Base-by-base conservation (phyloP, 2,888 invertebrate genomes). In the Drepana falcataria region DNA sequence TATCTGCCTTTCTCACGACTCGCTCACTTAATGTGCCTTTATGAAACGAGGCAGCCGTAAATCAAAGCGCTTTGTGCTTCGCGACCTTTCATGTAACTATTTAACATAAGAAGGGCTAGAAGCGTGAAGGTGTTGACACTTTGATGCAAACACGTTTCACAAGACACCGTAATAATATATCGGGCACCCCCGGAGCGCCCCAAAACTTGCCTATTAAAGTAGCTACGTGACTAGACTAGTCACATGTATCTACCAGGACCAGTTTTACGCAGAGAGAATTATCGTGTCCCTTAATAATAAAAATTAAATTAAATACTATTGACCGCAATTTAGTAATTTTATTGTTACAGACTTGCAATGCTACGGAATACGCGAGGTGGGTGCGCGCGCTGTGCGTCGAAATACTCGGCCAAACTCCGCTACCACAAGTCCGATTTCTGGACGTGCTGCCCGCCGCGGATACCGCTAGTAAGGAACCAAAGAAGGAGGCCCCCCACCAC, bases 301-400 rank as follows among this genome's bases (percentile, higher is more conserved):
- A n/a, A n/a, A n/a, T n/a, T n/a, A 59, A 65, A 58, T 69, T 59
- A 21, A 21, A 21, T 21, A 58, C 55, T 48, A 47, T 48, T 57
- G 35, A 51, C 54, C 63, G 63, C 66, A 66, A 72, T 67, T 65
- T 64, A 65, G 49, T 54, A 56, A 59, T 71, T 21, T 21, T 21
- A 65, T 87, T 82, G 82, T 93, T 93, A 54, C 92, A 95, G 95
- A 93, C 94, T 74, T 92, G 93, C 81, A 94, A 92, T 73, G 94
- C 94, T 78, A 92, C 93, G 68, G 92, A 93, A 69, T 95, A 95
- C 81, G 93, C 94, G 81, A 92, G 94, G 56, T 95, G 95, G 95
- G 94, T 95, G 71, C 93, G 94, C 71, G 94, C 94, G 55, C 92
- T 95, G 59, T 95, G 95, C 53, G 93, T 95, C 61, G 95, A 95